A percentile compares a stretch with the other conserved stretches of the same genome.
Conservation (phyloP, 2,888 invertebrate species). For the Aromia moschata region DNA sequence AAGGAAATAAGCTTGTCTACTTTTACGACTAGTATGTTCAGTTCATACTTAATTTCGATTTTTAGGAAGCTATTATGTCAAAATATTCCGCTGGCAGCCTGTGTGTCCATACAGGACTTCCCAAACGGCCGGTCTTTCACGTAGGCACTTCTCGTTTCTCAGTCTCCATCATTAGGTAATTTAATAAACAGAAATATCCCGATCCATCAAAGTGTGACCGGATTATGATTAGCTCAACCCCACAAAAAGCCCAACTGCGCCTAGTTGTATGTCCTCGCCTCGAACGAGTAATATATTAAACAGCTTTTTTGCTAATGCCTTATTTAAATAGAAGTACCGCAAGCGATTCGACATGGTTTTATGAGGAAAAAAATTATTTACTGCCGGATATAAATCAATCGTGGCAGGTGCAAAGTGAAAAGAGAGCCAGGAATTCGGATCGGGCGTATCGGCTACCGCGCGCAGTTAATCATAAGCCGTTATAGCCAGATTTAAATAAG, state of each 20-base stretch:
- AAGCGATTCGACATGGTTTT: conserved; percentile 40
- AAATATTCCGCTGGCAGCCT: too few relatives aligned
- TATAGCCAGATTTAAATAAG: conserved; percentile 47
- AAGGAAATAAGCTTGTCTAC: too few relatives aligned
- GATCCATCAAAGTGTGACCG: not conserved
- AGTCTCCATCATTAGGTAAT: too few relatives aligned
- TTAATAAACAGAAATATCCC: not conserved
- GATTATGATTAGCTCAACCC: not conserved
- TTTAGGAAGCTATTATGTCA: too few relatives aligned
- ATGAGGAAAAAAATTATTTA: conserved; percentile 31
- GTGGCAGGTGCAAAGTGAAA: conserved; percentile 47
- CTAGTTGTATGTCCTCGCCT: not conserved
- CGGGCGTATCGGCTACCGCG: conserved; percentile 42
- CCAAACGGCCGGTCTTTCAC: too few relatives aligned
- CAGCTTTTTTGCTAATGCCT: conserved; percentile 36
- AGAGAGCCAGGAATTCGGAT: conserved; percentile 46
- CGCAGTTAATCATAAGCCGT: conserved; percentile 44
- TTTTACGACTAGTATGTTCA: too few relatives aligned
- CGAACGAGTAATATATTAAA: too few relatives aligned
- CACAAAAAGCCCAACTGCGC: not conserved
- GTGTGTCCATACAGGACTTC: too few relatives aligned
- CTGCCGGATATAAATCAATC: conserved; percentile 40
- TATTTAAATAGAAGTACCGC: conserved; percentile 38
- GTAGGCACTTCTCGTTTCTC: too few relatives aligned
- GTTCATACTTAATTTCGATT: too few relatives aligned